Percentiles rank a stretch among this genome's conserved stretches.
Conservation (phyloP, 2,797 vertebrate genomes). For the Galaxias olidus region DNA sequence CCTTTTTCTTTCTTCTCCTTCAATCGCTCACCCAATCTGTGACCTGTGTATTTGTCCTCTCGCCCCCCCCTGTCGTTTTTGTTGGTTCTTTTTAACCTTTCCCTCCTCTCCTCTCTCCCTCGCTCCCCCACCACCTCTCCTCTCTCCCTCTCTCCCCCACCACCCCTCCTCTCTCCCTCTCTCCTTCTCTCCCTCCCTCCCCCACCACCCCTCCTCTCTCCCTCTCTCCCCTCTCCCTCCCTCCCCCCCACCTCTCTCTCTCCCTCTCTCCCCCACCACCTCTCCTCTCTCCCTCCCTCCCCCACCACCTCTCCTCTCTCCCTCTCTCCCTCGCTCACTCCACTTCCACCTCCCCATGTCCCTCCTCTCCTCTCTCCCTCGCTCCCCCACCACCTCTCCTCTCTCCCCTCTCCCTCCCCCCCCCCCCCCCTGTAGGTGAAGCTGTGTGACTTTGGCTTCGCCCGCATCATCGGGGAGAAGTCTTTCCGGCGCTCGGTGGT, state of each 20-base stretch:
- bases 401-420: neutral
- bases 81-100: neutral
- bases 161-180: no score
- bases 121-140: neutral
- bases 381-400: no score
- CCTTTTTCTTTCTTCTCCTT: neutral
- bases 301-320: neutral
- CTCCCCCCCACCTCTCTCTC: neutral
- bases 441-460: slow-evolving; percentile 92
- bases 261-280: slow-evolving; percentile 43
- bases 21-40: neutral
- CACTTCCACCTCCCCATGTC: neutral
- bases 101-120: neutral
- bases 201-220: neutral
- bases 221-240: neutral
- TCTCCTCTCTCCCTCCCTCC: no score
- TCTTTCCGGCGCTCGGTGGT: slow-evolving; percentile 92
- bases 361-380: no score
- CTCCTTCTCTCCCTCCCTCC: neutral
- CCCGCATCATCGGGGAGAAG: slow-evolving; percentile 92
- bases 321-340: slow-evolving; percentile 29
- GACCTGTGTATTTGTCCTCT: neutral
- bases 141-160: no score
- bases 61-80: neutral
- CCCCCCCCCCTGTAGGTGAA: slow-evolving; percentile 77